Base-by-base conservation (phyloP, 2,797 vertebrate genomes). In the Decapterus maruadsi region DNA sequence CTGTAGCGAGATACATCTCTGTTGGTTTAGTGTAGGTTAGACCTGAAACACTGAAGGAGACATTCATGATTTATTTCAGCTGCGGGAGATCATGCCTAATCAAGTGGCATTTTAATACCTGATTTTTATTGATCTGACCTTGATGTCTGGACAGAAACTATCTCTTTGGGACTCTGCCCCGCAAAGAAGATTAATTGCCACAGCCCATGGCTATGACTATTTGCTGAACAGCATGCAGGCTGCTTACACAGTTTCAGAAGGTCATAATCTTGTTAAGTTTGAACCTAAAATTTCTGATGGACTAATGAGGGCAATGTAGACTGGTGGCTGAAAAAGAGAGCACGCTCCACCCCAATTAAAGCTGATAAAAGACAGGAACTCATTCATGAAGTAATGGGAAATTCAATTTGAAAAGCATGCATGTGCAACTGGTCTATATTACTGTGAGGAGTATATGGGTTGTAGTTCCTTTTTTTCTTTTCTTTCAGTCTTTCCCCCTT, bases 41-140 rank as follows among this genome's bases (percentile, higher is more conserved):
- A n/a, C 14, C 13, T 40, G 43, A 77, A 59, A 54, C 26, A 38
- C 4, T 31, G 12, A 54, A 17, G 17, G 63, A 61, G 43, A 66
- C 50, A 31, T 65, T 43, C 48, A 40, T 53, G 17, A 42, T 75
- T 82, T 70, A 70, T 71, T 67, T 56, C 55, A 64, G 22, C 42
- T 43, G 36, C 46, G 48, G 48, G 42, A 72, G n/a, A 45, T 56
- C 48, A 14, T 29, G 31, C 10, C 42, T 70, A 70, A 77, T 71
- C 53, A 75, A 68, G 63, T 78, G 75, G 64, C 76, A 82, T 78
- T 78, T 82, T 74, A 77, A 77, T 80, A 67, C 68, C 20, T 6
- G 0, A 51, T 63, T 83, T 79, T 83, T 40, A 89, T 65, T 70
- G 56, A 76, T 80, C 34, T 80, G 69, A 86, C 75, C 77, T 80